Conservation (phyloP, 2,888 invertebrate genomes). For the Abscondita cerata region DNA sequence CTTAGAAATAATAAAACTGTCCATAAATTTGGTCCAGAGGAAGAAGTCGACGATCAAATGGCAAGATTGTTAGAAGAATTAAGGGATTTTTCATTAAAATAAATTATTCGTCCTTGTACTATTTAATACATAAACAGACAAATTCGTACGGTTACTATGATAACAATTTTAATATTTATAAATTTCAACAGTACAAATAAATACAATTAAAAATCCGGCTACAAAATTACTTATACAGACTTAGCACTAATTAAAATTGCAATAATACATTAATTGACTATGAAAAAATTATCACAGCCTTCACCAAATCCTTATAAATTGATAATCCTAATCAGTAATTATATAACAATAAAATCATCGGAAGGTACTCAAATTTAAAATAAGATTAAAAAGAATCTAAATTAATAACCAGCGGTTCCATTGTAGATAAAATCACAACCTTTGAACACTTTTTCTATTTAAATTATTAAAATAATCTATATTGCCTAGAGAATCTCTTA, state of each 20-base stretch:
- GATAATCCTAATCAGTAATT: neutral
- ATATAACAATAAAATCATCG: neutral
- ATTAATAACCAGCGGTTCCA: constrained; percentile 54
- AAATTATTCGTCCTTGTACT: constrained; percentile 20
- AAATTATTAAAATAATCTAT: constrained; percentile 43
- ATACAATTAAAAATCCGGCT: too few species aligned
- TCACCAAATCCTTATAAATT: constrained; percentile 7
- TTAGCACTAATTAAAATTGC: too few species aligned
- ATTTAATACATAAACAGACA: neutral
- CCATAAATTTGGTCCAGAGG: constrained; percentile 47
- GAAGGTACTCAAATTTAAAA: neutral
- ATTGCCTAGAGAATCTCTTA: constrained; percentile 45
- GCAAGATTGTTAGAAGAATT: constrained; percentile 51
- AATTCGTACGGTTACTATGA: neutral
- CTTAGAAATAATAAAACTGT: constrained; percentile 51
- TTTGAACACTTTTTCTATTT: constrained; percentile 45
- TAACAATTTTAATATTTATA: neutral
- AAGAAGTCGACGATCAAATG: constrained; percentile 53
- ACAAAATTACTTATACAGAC: too few species aligned
- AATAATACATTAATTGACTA: constrained; percentile 16
- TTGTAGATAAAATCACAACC: constrained; percentile 56
- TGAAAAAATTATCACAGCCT: constrained; percentile 19
- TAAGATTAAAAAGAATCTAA: constrained; percentile 52
- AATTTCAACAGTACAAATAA: too few species aligned
- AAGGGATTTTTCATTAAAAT: constrained; percentile 52